These are phyloP conservation scores for Parasteatoda lunata DNA, from an alignment of 2,888 invertebrate species.

Conservation along the genomic window DNA sequence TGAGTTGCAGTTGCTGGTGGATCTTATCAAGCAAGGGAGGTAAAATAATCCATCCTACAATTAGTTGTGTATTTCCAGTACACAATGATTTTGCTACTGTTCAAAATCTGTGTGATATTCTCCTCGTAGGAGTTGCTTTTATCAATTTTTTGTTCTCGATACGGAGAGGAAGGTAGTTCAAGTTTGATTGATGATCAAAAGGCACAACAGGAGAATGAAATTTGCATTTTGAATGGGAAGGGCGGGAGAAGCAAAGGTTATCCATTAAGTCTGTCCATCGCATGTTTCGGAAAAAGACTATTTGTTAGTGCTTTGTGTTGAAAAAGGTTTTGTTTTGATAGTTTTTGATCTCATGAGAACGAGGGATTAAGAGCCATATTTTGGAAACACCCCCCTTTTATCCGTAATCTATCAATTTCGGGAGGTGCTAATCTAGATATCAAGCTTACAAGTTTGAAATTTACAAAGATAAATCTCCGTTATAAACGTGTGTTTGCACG, in stretches of 20 bases:
- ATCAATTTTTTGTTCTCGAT: background rate
- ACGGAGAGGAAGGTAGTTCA: too few relatives aligned
- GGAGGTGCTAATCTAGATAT: background rate
- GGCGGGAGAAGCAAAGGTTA: background rate
- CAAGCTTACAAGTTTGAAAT: too few relatives aligned
- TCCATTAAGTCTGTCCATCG: background rate
- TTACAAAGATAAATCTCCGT: too few relatives aligned
- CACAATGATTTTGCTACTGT: too few relatives aligned
- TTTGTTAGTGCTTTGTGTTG: background rate
- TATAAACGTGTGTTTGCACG: too few relatives aligned
- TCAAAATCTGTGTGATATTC: too few relatives aligned
- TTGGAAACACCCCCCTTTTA: background rate
- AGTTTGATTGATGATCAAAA: background rate
- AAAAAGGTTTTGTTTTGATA: background rate
- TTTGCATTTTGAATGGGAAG: slow-evolving; percentile 5
- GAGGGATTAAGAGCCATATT: background rate
- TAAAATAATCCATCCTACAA: slow-evolving; percentile 37
- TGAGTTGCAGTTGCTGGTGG: background rate
- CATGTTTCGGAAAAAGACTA: background rate
- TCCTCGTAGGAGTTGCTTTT: too few relatives aligned
- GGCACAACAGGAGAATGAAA: background rate
- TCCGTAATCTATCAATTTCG: background rate
- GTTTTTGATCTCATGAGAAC: background rate
- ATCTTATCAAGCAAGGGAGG: background rate
- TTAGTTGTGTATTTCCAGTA: slow-evolving; percentile 4